Percentiles rank a stretch among this genome's conserved stretches.
Evolutionary conservation across 2,113 vertebrate genomes (phyloP).

Genomic region (Oncorhynchus keta): DNA sequence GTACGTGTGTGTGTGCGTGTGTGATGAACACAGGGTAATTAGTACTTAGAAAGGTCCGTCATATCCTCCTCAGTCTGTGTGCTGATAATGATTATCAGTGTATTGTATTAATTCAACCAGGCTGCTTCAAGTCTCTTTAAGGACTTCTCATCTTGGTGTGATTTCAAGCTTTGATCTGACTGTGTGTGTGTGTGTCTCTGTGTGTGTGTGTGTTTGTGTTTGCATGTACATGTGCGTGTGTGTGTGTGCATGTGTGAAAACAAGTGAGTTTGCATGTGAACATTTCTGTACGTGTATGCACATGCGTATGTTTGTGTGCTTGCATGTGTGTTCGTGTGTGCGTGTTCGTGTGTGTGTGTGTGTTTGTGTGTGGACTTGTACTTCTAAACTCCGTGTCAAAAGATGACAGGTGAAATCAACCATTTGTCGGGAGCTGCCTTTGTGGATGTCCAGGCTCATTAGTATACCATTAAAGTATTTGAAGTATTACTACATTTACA

Average conservation of each 20-base stretch:
- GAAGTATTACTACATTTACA: no score
- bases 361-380: slow-evolving; percentile 66
- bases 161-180: slow-evolving; percentile 6
- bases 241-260: slow-evolving; percentile 3
- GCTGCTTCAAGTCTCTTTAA: slow-evolving; percentile 89
- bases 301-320: slow-evolving; percentile 34
- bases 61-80: slow-evolving; percentile 39
- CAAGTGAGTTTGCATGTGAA: slow-evolving; percentile 8
- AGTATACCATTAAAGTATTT: slow-evolving; percentile 98
- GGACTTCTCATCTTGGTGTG: slow-evolving; percentile 83
- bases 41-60: slow-evolving; percentile 64
- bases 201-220: not conserved
- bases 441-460: slow-evolving; percentile 90
- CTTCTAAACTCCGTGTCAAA: slow-evolving; percentile 81
- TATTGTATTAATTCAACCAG: slow-evolving; percentile 83
- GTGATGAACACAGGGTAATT: slow-evolving; percentile 69
- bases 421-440: slow-evolving; percentile 78
- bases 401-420: slow-evolving; percentile 89
- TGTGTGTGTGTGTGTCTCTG: slow-evolving; percentile 11
- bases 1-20: slow-evolving; percentile 29
- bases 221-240: not conserved
- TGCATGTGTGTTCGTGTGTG: not conserved
- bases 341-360: slow-evolving; percentile 28
- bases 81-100: slow-evolving; percentile 76
- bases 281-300: slow-evolving; percentile 27